Conservation (phyloP, 2,888 invertebrate genomes). For the Ametastegia equiseti region DNA sequence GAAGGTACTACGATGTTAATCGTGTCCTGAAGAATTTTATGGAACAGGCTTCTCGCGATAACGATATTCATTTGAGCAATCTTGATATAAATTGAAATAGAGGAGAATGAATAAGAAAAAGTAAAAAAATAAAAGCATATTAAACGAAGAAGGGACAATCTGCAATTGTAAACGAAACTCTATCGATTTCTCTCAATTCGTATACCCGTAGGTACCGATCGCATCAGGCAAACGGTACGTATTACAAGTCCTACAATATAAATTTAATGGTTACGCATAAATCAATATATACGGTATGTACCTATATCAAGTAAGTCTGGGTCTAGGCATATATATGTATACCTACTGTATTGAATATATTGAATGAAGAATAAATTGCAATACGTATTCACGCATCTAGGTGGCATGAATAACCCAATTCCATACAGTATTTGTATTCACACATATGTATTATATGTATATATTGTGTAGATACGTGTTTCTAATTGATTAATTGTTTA, state of each 20-base stretch:
- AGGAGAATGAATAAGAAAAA: neutral
- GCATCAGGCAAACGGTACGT: neutral
- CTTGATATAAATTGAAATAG: neutral
- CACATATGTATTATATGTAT: neutral
- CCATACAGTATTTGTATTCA: neutral
- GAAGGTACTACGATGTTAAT: neutral
- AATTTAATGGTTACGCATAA: neutral
- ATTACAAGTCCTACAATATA: neutral
- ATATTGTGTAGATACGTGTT: too few species aligned
- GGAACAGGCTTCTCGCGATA: neutral
- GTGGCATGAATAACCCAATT: neutral
- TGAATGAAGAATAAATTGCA: neutral
- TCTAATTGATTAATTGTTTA: neutral
- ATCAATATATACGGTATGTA: neutral
- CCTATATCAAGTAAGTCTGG: neutral
- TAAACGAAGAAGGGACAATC: too few species aligned
- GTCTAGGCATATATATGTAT: too few species aligned
- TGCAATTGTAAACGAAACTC: too few species aligned
- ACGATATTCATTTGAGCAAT: too few species aligned
- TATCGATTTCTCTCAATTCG: neutral
- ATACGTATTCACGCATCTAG: neutral
- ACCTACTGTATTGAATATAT: too few species aligned
- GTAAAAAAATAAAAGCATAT: neutral
- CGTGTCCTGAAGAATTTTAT: neutral
- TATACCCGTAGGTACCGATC: too few species aligned